Evolutionary conservation across 2,888 invertebrate genomes (phyloP).

Genomic region (Lutraria lutraria): DNA sequence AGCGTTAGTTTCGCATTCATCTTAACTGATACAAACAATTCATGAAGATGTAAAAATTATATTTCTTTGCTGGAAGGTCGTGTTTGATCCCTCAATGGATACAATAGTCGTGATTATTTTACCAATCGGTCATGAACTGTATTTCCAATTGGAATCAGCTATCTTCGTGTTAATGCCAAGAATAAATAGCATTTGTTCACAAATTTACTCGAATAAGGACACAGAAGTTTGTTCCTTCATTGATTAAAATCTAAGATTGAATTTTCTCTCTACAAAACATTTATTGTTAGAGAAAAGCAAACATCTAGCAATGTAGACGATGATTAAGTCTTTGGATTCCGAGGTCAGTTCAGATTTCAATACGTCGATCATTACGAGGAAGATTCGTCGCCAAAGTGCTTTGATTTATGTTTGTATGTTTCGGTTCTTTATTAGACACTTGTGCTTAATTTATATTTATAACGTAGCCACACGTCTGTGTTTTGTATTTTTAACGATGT

Average conservation of each 20-base stretch:
- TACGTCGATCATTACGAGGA: background rate
- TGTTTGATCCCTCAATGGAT: background rate
- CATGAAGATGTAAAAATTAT: background rate
- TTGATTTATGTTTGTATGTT: too few species aligned
- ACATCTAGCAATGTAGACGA: slow-evolving; percentile 10
- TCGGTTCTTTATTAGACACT: too few species aligned
- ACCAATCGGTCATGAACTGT: background rate
- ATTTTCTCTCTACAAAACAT: background rate
- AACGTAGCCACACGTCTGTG: too few species aligned
- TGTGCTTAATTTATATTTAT: too few species aligned
- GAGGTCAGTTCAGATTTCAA: background rate
- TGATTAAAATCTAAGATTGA: background rate
- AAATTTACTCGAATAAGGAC: slow-evolving; percentile 16
- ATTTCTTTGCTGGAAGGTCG: background rate
- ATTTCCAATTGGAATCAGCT: slow-evolving; percentile 3
- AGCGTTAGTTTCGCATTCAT: too few species aligned
- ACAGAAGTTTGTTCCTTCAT: background rate
- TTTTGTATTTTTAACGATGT: too few species aligned
- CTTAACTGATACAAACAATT: too few species aligned
- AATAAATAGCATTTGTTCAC: background rate
- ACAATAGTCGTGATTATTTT: background rate
- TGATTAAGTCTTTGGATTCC: slow-evolving; percentile 31
- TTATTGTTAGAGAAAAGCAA: slow-evolving; percentile 7
- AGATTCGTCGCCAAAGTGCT: too few species aligned
- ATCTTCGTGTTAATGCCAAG: background rate